Evolutionary conservation across 2,113 vertebrate species (phyloP), one percentile per base, ranked within the genome.

Genomic region (Laticauda colubrina): DNA sequence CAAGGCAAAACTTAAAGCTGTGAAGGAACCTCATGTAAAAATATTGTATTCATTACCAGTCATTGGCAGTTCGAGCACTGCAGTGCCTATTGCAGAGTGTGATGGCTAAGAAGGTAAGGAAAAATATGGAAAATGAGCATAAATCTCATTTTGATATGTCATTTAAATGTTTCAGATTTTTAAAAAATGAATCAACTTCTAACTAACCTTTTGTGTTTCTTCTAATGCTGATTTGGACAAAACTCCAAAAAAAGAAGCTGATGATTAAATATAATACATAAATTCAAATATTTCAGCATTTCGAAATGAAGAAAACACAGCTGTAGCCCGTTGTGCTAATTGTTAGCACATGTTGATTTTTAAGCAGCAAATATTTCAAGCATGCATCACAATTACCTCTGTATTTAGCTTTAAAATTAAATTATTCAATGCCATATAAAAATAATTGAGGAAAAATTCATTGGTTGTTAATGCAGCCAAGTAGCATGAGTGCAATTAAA

Each of bases 1-100:
- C 53, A 94, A 94, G 94, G n/a, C 90, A 86, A 96, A 90, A 91
- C 94, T 91, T 90, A 94, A 93, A 57, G 5, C 43, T 55, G 15
- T 94, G n/a, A 98, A 95, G 93, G 48, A 23, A 24, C 93, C 64
- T 39, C 75, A 64, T 18, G 20, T 29, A 3, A 88, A 90, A 75
- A 75, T 54, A 12, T 69, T 95, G 54, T 89, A 34, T 45, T 88
- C 45, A 21, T 87, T 92, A 48, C 91, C 92, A 15, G 94, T 85
- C 2, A 89, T 90, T 91, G 87, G 85, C 89, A 92, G 0, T 89
- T 92, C 90, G 92, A 86, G 59, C 87, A 11, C 2, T 0, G 88
- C 51, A 64, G 34, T 29, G 5, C 45, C 10, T 53, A 0, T 1
- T 45, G 15, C 48, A 45, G 24, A 89, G 3, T 54, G 61, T 0